Evolutionary conservation across 2,113 vertebrate genomes (phyloP), one percentile per base, ranked within the genome.

Genomic region (Solea senegalensis): DNA sequence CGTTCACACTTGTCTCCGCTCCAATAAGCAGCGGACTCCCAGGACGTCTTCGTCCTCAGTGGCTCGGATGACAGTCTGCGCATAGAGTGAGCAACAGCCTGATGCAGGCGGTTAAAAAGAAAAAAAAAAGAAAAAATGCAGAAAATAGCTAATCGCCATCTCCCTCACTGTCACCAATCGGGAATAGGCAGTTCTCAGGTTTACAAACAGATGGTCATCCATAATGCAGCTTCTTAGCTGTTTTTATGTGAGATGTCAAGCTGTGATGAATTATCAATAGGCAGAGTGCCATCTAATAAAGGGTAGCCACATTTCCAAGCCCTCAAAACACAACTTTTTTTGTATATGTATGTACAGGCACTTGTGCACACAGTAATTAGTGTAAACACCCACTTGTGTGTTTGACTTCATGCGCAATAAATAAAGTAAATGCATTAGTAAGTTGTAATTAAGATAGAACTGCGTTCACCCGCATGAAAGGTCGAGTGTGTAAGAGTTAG

Each of bases 171-270:
- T 81, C 85, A 69, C 48, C 52, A 83, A 72, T 56, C 57, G 41
- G 73, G 86, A 86, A 82, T 80, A 70, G 60, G 67, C 79, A 84
- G 83, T 86, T 88, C 82, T 90, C 86, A 87, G 78, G 84, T 89
- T 88, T 88, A 81, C 84, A 87, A 87, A 89, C 88, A 91, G 90
- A 92, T 92, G 90, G 90, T 85, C 85, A 85, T 89, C 88, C 89
- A 88, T 90, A 90, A 92, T 90, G 89, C 91, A 87, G 89, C 82
- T 91, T 90, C 86, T 89, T 86, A 80, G 87, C 84, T 87, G 84
- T 91, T 89, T 89, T 90, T 89, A 90, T 84, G 83, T 81, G 90
- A 82, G 74, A 80, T 82, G 85, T 91, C 89, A 90, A 85, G 89
- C 89, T 88, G 82, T 91, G 89, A 80, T 88, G 89, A 87, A 87